Percentiles rank a stretch among this genome's conserved stretches.
Evolutionary conservation across 2,797 vertebrate genomes (phyloP).

Genomic region (Pteropus rufus): DNA sequence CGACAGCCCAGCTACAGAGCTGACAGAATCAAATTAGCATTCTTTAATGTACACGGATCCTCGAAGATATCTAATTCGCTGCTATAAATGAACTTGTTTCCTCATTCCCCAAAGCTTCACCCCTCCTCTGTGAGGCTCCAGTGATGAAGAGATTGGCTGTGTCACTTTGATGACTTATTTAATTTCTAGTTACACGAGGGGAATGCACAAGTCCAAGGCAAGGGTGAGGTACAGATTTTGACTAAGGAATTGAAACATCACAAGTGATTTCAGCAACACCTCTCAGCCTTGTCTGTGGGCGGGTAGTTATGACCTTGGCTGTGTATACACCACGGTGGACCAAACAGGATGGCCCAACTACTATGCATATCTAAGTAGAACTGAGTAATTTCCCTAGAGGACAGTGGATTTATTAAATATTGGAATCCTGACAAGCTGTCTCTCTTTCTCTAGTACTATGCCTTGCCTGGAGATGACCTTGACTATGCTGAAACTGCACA

Average conservation of each 20-base stretch:
- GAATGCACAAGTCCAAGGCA: slow-evolving; percentile 35
- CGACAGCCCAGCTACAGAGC: slow-evolving; percentile 22
- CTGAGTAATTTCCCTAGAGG: slow-evolving; percentile 14
- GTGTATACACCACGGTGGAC: not conserved
- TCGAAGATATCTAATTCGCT: slow-evolving; percentile 59
- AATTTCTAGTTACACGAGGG: slow-evolving; percentile 43
- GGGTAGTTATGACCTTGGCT: not conserved
- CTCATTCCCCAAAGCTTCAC: slow-evolving; percentile 16
- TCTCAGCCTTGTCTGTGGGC: not conserved
- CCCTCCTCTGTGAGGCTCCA: not conserved
- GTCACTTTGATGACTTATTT: slow-evolving; percentile 75
- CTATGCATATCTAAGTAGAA: not conserved
- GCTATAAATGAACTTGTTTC: slow-evolving; percentile 56
- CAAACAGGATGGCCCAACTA: not conserved
- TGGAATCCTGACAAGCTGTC: slow-evolving; percentile 29
- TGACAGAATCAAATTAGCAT: slow-evolving; percentile 65
- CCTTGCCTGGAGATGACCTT: slow-evolving; percentile 32
- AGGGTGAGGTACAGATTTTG: slow-evolving; percentile 25
- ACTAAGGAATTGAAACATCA: not conserved
- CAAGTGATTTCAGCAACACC: not conserved
- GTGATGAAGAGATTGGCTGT: slow-evolving; percentile 52
- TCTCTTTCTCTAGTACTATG: not conserved
- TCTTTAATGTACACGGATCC: slow-evolving; percentile 48
- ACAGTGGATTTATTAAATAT: slow-evolving; percentile 9
- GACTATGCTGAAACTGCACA: not conserved